phyloP scores from a whole-genome alignment of 2,113 vertebrate species.

The Hippocampus guttulatus region DNA sequence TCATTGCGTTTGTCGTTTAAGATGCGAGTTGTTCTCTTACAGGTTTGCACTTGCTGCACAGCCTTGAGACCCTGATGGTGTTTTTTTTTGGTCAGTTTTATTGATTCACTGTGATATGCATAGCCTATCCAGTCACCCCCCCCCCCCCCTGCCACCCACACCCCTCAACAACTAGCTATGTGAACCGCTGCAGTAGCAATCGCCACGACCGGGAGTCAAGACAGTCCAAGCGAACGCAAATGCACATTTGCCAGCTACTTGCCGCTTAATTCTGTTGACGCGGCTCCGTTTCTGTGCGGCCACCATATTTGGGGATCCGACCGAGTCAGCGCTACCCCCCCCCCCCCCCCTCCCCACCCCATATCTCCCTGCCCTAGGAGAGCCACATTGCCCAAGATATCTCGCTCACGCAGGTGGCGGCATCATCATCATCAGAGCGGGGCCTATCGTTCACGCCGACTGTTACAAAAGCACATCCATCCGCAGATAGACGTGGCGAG shows the following conservation, averaged over 20 bases:
- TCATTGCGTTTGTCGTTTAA: neutral
- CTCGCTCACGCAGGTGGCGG: conserved; percentile 54
- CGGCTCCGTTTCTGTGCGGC: neutral
- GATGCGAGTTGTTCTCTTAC: neutral
- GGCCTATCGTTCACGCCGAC: neutral
- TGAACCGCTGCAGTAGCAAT: neutral
- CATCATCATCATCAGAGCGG: conserved; percentile 32
- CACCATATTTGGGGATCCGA: neutral
- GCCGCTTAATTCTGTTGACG: neutral
- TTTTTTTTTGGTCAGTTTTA: neutral
- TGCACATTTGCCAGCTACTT: neutral
- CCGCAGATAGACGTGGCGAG: conserved; percentile 41
- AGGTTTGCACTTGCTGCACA: neutral
- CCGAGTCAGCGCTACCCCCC: conserved; percentile 12
- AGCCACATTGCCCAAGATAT: conserved; percentile 54
- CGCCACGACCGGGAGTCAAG: neutral
- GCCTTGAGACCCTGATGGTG: neutral
- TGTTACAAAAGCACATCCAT: conserved; percentile 5
- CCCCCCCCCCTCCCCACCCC: neutral
- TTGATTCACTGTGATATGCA: neutral
- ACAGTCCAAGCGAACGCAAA: neutral
- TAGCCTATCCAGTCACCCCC: too few relatives aligned
- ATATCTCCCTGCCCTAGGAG: conserved; percentile 14
- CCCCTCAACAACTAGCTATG: neutral
- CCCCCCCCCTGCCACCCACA: too few relatives aligned